These are phyloP conservation scores for Artemisiospiza belli DNA, from an alignment of 2,113 vertebrate genomes.

Conservation along the genomic window DNA sequence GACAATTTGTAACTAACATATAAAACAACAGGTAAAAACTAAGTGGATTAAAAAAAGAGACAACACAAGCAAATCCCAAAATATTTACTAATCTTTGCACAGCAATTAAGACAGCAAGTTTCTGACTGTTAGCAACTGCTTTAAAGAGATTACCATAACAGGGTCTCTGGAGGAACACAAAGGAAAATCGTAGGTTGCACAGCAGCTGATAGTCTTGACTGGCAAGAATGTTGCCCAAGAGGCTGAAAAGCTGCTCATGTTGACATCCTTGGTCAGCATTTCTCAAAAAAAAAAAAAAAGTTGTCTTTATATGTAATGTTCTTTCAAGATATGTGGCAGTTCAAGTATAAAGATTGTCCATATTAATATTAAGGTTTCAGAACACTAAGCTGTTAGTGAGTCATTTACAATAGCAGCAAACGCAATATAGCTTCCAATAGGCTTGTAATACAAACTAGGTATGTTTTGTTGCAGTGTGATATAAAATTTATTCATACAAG, in stretches of 20 bases:
- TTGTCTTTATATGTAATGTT: neutral
- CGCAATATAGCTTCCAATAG: neutral
- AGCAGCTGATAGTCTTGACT: neutral
- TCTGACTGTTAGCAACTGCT: neutral
- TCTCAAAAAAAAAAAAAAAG: neutral
- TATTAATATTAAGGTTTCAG: neutral
- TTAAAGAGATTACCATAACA: neutral
- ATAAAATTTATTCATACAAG: neutral
- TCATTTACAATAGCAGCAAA: neutral
- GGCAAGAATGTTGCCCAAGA: neutral
- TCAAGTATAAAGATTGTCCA: neutral
- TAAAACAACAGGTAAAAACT: neutral
- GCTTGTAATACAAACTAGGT: neutral
- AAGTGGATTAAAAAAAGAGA: neutral
- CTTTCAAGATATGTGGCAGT: neutral
- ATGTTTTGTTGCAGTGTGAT: neutral
- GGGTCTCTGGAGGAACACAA: neutral
- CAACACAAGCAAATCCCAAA: fast-evolving
- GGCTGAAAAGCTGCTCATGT: neutral
- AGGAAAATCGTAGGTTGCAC: neutral
- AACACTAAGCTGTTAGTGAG: neutral
- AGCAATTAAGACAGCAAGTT: neutral
- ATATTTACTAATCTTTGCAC: neutral
- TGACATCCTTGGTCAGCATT: neutral
- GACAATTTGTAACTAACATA: neutral